Percentiles rank a stretch among this genome's conserved stretches.
These are phyloP conservation scores for Tiliacea aurago DNA, from an alignment of 2,888 invertebrate genomes.

Conservation along the genomic window DNA sequence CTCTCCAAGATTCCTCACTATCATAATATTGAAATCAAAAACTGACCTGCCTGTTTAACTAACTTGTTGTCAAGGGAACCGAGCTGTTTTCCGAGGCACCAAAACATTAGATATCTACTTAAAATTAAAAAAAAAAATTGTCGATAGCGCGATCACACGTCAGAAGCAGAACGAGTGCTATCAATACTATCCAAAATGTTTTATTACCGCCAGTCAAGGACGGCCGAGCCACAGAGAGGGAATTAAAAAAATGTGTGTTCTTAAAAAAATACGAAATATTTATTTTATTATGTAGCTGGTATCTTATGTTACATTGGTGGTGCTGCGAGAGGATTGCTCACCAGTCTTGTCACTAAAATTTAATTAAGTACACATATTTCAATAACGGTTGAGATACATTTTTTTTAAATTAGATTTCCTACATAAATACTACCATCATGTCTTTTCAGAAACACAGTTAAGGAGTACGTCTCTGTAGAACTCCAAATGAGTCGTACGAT, in stretches of 20 bases:
- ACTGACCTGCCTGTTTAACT: not conserved
- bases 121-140: not conserved
- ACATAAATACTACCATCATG: too few relatives aligned
- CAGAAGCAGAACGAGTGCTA: not conserved
- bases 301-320: too few relatives aligned
- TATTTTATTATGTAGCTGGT: too few relatives aligned
- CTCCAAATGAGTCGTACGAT: conserved; percentile 8
- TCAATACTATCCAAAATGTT: conserved; percentile 11
- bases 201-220: conserved; percentile 4
- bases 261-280: not conserved
- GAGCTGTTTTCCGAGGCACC: conserved; percentile 11
- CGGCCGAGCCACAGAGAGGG: not conserved
- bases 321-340: too few relatives aligned
- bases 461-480: conserved; percentile 7
- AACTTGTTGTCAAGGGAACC: conserved; percentile 1
- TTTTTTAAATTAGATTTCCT: not conserved
- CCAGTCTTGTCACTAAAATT: too few relatives aligned
- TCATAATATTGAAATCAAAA: not conserved
- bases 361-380: too few relatives aligned
- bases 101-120: conserved; percentile 4
- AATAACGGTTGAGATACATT: too few relatives aligned
- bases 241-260: conserved; percentile 1
- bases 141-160: not conserved
- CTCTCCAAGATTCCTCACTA: not conserved
- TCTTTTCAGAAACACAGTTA: not conserved